These are phyloP conservation scores for Augochlorella aurata DNA, from an alignment of 2,888 invertebrate genomes.

Conservation along the genomic window DNA sequence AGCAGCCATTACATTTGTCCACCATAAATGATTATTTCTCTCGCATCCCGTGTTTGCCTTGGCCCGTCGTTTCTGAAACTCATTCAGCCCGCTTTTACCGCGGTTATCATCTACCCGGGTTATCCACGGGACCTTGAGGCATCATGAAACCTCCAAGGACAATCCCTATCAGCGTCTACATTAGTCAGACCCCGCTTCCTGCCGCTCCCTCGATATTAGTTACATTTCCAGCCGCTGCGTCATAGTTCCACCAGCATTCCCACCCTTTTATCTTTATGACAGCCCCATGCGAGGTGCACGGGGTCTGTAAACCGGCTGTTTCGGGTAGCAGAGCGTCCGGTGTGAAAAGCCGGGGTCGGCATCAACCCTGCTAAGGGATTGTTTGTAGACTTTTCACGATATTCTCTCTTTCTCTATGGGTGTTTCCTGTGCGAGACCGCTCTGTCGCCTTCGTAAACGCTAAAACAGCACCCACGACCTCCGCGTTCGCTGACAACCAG, in stretches of 20 bases:
- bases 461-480: constrained; percentile 55
- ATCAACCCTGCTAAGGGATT: neutral
- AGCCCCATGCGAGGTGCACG: constrained; percentile 22
- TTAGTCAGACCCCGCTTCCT: constrained; percentile 56
- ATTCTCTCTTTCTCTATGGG: constrained; percentile 14
- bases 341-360: constrained; percentile 8
- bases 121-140: constrained; percentile 4
- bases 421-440: constrained; percentile 17
- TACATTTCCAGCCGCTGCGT: constrained; percentile 49
- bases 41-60: neutral
- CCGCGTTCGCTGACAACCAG: constrained; percentile 62
- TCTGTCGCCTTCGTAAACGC: constrained; percentile 47
- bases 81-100: constrained; percentile 15
- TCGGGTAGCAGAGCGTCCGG: constrained; percentile 16
- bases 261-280: constrained; percentile 59
- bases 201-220: constrained; percentile 11
- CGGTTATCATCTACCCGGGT: constrained; percentile 28
- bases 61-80: too few relatives aligned
- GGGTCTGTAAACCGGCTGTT: constrained; percentile 47
- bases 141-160: constrained; percentile 7
- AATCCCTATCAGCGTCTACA: constrained; percentile 44
- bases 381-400: constrained; percentile 58
- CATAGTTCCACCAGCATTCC: constrained; percentile 32
- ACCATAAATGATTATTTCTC: neutral
- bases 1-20: neutral